Evolutionary conservation across 2,888 invertebrate species (phyloP), one percentile per base, ranked within the genome.

Genomic region (Sesamia inferens): DNA sequence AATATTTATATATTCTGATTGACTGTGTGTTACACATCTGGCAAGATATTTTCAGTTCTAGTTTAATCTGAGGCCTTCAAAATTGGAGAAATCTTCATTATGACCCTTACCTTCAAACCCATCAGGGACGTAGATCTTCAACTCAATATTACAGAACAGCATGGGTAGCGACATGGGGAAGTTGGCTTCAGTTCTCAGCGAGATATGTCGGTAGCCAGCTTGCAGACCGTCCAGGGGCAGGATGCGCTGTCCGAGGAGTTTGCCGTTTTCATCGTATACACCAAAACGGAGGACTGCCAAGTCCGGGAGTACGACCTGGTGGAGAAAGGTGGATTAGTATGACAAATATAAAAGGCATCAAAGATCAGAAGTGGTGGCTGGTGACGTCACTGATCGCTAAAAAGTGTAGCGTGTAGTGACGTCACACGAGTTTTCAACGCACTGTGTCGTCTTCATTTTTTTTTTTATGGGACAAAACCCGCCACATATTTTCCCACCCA

Each of bases 111-210:
- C 98, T 97, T 99, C 99, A 91, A 99, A 98, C 67, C 99, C 99
- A 96, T 99, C 99, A 59, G 99, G 99, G 86, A 99, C 99, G 96
- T 99, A 99, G 89, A 99, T 99, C 97, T 99, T 99, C 81, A 99
- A 97, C 95, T 99, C 99, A 90, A 99, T 99, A 93, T 99, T 99
- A 92, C 99, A 99, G 96, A 99, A 99, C 83, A 99, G 97, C 98
- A 99, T 99, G 57, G 99, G 99, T 89, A 99, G 96, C 0, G 99
- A 99, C 98, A 99, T 99, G 73, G 99, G 99, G 94, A 99, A 99
- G 96, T 99, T 99, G 73, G 99, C 99, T 93, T 99, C 99, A 0
- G 99, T 99, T 79, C 99, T 96, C 39, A 99, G 96, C 0, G 99
- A 99, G 89, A 99, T 99, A 94, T 99, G 99, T 0, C 99, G 97